Evolutionary conservation across 2,888 invertebrate genomes (phyloP), one percentile per base, ranked within the genome.

Genomic region (Rapana venosa): DNA sequence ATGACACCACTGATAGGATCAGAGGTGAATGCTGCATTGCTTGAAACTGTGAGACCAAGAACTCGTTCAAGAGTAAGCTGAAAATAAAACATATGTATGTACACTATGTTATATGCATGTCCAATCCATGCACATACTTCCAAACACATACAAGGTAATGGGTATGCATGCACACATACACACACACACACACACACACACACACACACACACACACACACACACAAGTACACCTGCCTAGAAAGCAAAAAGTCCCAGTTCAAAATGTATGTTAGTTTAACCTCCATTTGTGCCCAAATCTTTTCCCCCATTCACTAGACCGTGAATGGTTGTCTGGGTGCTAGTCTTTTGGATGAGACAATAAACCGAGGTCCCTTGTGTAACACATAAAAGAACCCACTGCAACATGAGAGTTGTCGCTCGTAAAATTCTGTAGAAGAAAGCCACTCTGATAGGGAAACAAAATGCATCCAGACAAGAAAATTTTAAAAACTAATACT

Each of bases 11-110:
- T 98, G 96, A 97, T 97, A 66, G 98, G 97, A 96, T 99, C 98
- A 96, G 98, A 98, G 96, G 98, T 98, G 94, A 99, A 97, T 35
- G 98, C 98, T 93, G 99, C 98, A 97, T 98, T 99, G 96, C 98
- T 98, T 96, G 98, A 97, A 90, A 98, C 98, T n/a, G 99, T 99
- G 95, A 99, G 97, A 93, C 99, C 99, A 94, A 99, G 97, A 90
- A 99, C 98, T 95, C 97, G 97, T 97, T 99, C 99, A 96, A 99
- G 97, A 96, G 98, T 98, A 95, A 99, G 98, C 99, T 99, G 97
- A 90, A 97, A 97, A 26, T 20, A 15, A 35, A 83, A 36, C 66
- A 79, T 13, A 79, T 32, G 32, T 35, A 77, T 32, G 32, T 15
- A 79, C 79, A 74, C 22, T n/a, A 22, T 61, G 1, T 61, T 15